These are phyloP conservation scores for Agelaius phoeniceus DNA, from an alignment of 2,113 vertebrate genomes.

Conservation along the genomic window DNA sequence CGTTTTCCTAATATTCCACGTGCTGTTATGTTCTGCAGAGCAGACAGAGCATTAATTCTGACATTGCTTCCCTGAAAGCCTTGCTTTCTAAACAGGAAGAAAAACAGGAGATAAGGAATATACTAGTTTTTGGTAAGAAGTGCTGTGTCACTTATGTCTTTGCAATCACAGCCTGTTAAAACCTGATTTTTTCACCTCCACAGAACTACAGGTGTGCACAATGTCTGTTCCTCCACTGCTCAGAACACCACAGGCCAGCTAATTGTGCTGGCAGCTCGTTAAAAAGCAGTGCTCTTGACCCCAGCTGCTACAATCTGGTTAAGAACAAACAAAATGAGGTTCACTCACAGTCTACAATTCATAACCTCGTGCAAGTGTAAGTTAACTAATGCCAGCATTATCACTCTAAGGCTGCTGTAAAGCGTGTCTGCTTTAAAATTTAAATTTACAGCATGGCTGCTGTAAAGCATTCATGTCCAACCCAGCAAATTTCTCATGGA, in stretches of 20 bases:
- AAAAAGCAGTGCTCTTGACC: not conserved
- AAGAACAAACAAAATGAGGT: not conserved
- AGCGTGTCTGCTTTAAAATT: not conserved
- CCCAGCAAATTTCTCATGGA: not conserved
- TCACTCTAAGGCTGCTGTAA: not conserved
- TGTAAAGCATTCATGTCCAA: not conserved
- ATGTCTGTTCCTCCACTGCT: not conserved
- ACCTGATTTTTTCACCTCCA: not conserved
- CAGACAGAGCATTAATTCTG: not conserved
- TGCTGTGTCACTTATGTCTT: not conserved
- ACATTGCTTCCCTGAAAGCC: not conserved
- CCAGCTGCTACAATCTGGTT: not conserved
- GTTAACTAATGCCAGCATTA: not conserved
- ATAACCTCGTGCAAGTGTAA: not conserved
- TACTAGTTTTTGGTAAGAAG: not conserved
- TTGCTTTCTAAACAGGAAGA: not conserved
- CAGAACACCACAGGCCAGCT: not conserved
- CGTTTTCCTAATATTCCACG: not conserved
- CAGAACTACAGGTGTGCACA: not conserved
- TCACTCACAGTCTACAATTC: not conserved
- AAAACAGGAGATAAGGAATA: not conserved
- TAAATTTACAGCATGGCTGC: too few relatives aligned
- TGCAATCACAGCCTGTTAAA: not conserved
- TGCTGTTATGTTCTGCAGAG: not conserved
- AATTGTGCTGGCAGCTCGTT: not conserved